phyloP scores from a whole-genome alignment of 2,113 vertebrate genomes.

The Cathartes aura region DNA sequence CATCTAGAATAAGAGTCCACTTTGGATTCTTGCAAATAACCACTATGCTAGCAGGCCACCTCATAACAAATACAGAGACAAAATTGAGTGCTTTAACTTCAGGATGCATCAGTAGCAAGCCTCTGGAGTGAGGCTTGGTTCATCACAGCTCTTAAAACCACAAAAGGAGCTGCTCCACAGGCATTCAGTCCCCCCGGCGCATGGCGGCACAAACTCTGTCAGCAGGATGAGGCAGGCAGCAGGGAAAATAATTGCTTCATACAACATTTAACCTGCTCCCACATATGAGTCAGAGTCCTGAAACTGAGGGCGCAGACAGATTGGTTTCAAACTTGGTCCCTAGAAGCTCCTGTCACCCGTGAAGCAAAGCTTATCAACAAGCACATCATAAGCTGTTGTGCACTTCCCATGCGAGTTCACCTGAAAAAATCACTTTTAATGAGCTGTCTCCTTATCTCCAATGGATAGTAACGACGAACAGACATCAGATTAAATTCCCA shows the following conservation, averaged over 20 bases:
- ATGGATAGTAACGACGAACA: not conserved
- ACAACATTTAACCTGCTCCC: not conserved
- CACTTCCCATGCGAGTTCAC: not conserved
- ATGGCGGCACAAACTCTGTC: rapidly evolving
- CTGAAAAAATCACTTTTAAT: not conserved
- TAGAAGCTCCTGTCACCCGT: not conserved
- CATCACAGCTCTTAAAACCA: not conserved
- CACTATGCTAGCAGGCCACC: not conserved
- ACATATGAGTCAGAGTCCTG: not conserved
- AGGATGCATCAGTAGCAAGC: not conserved
- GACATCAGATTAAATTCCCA: not conserved
- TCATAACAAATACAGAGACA: not conserved
- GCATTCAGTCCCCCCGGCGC: not conserved
- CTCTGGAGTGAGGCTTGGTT: not conserved
- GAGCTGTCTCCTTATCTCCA: not conserved
- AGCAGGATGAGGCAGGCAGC: not conserved
- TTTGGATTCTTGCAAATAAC: not conserved
- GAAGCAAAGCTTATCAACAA: not conserved
- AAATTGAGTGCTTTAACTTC: not conserved
- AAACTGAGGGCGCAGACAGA: not conserved
- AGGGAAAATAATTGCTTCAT: not conserved
- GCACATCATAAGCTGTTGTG: not conserved
- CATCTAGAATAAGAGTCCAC: not conserved
- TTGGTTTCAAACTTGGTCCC: not conserved
- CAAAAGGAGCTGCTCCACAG: not conserved